phyloP scores from a whole-genome alignment of 2,888 invertebrate species.

The Pristionchus entomophagus region DNA sequence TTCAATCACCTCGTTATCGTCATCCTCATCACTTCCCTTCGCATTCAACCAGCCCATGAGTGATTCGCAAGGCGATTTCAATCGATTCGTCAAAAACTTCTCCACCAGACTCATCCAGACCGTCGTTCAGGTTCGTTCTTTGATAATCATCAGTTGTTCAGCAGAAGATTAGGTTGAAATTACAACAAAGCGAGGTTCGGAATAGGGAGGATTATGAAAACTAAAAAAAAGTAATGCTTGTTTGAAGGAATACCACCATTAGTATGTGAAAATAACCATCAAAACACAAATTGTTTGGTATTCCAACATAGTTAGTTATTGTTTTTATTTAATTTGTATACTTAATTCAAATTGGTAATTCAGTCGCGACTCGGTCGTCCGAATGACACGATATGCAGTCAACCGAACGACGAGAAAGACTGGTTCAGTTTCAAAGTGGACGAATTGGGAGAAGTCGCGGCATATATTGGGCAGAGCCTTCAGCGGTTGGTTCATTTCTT shows the following conservation, averaged over 20 bases:
- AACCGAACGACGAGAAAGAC: slow-evolving; percentile 43
- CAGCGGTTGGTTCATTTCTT: slow-evolving; percentile 45
- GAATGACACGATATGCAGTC: slow-evolving; percentile 26
- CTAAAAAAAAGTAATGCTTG: too few species aligned
- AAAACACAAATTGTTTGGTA: too few species aligned
- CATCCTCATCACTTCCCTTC: too few species aligned
- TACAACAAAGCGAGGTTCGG: too few species aligned
- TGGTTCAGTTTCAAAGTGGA: slow-evolving; percentile 54
- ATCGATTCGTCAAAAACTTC: slow-evolving; percentile 40
- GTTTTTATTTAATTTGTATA: neutral
- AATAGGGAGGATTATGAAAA: too few species aligned
- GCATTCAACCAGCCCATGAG: neutral
- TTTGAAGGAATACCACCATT: too few species aligned
- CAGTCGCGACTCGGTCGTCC: slow-evolving; percentile 38
- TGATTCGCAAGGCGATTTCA: slow-evolving; percentile 33
- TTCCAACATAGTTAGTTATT: too few species aligned
- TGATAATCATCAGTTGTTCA: neutral
- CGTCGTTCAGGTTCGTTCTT: slow-evolving; percentile 18
- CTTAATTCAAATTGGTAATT: neutral
- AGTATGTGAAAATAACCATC: too few species aligned
- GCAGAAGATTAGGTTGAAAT: neutral
- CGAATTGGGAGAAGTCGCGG: slow-evolving; percentile 54
- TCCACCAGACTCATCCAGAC: slow-evolving; percentile 39
- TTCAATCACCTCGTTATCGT: neutral
- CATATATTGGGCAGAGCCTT: slow-evolving; percentile 51